Evolutionary conservation across 2,113 vertebrate species (phyloP).

Genomic region (Irena cyanogastra): DNA sequence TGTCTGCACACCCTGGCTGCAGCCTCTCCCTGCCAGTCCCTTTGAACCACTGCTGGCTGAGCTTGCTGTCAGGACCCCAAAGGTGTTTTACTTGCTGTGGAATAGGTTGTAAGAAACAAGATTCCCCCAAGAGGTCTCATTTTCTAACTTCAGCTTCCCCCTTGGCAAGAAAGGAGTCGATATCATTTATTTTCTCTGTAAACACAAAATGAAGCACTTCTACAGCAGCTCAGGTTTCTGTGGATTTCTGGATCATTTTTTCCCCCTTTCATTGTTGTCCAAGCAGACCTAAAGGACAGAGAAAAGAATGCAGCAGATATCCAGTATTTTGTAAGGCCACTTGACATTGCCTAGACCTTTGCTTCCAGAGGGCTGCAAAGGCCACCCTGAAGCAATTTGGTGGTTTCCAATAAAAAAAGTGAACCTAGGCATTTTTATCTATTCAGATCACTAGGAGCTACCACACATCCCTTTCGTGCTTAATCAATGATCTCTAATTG

Average conservation of each 20-base stretch:
- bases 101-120: not conserved
- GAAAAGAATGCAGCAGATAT: not conserved
- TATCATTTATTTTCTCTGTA: not conserved
- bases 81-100: not conserved
- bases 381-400: not conserved
- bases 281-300: not conserved
- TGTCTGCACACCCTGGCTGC: not conserved
- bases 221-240: not conserved
- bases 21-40: not conserved
- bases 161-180: not conserved
- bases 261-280: not conserved
- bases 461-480: not conserved
- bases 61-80: not conserved
- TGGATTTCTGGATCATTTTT: not conserved
- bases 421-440: not conserved
- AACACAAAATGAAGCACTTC: not conserved
- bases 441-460: not conserved
- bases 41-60: not conserved
- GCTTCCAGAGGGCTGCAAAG: not conserved
- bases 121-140: not conserved
- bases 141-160: not conserved
- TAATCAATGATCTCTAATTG: not conserved
- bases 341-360: not conserved
- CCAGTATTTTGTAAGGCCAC: not conserved
- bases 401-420: not conserved